Evolutionary conservation across 1,140 invertebrate genomes (phyloP).

Genomic region (Drosophila kohkoa): DNA sequence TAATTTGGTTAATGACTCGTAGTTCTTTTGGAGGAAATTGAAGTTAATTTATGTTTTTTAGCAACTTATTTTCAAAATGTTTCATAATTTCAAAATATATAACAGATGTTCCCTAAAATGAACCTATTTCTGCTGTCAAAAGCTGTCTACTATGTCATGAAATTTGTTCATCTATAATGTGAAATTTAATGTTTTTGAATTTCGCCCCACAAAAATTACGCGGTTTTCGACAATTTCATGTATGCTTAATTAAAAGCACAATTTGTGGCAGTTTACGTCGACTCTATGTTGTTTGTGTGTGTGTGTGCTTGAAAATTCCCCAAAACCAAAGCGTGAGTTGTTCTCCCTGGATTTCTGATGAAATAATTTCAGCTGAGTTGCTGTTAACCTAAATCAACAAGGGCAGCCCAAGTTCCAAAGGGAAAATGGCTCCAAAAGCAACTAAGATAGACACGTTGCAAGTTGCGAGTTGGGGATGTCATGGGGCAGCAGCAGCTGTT

Average conservation of each 20-base stretch:
- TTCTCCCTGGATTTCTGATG: conserved; percentile 24
- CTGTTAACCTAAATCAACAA: conserved; percentile 45
- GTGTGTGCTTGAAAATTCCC: conserved; percentile 10
- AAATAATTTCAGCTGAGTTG: conserved; percentile 36
- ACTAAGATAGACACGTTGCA: not conserved
- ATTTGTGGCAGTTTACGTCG: conserved; percentile 6
- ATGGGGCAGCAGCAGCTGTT: conserved; percentile 32
- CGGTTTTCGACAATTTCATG: not conserved
- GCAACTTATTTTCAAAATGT: no score
- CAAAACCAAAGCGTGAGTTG: conserved; percentile 4
- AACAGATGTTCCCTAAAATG: no score
- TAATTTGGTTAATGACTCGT: no score
- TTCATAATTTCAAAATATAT: no score
- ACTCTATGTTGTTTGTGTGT: not conserved
- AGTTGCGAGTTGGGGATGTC: not conserved
- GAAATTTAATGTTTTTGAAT: not conserved
- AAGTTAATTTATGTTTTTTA: no score
- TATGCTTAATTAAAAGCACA: conserved; percentile 40
- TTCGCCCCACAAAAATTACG: no score
- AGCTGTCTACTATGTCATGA: no score
- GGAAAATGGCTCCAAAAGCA: conserved; percentile 6
- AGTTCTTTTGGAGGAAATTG: no score
- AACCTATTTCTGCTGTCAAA: no score
- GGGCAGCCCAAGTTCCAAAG: conserved; percentile 19
- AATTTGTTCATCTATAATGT: not conserved